Evolutionary conservation across 2,888 invertebrate species (phyloP), one percentile per base, ranked within the genome.

Genomic region (Drosophila helvetica): DNA sequence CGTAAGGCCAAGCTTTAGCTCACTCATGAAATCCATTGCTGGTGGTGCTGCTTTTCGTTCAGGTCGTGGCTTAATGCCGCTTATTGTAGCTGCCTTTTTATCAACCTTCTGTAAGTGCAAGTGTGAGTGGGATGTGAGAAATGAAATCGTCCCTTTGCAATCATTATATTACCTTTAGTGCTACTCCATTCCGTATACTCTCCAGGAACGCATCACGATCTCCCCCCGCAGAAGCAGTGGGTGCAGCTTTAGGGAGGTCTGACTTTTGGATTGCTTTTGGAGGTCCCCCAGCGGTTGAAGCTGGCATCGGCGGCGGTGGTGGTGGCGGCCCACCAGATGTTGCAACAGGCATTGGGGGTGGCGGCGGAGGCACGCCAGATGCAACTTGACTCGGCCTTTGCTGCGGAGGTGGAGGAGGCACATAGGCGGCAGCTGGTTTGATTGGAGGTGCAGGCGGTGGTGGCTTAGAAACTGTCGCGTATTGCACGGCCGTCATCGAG

Each of bases 71-170:
- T 87, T 90, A 0, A 79, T 52, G 9, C 84, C 87, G 43, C 89
- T 90, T 25, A 90, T 80, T 9, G 90, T 90, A 19, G 90, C 89
- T 22, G 89, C 79, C 70, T 89, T 89, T 47, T 80, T 65, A 50
- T 89, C 65, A 4, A 89, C 81, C 86, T 90, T 90, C 91, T 90
- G 67, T 18, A 79, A 79, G 7, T 22, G 18, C 19, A 78, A 78
- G 6, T 18, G 17, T 10, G 7, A 42, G 1, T 25, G 15, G 1
- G 38, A 19, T 58, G 5, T n/a, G 15, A 22, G 10, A n/a, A 19
- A 27, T 42, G n/a, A 15, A 10, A 18, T 15, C 43, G 2, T 8
- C 17, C 8, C 4, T 19, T 46, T n/a, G 2, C 7, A 12, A 27
- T n/a, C 4, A 1, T 3, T 18, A 48, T 5, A 6, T 22, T 63